Evolutionary conservation across 2,113 vertebrate genomes (phyloP).

Genomic region (Leptocoma aspasia): DNA sequence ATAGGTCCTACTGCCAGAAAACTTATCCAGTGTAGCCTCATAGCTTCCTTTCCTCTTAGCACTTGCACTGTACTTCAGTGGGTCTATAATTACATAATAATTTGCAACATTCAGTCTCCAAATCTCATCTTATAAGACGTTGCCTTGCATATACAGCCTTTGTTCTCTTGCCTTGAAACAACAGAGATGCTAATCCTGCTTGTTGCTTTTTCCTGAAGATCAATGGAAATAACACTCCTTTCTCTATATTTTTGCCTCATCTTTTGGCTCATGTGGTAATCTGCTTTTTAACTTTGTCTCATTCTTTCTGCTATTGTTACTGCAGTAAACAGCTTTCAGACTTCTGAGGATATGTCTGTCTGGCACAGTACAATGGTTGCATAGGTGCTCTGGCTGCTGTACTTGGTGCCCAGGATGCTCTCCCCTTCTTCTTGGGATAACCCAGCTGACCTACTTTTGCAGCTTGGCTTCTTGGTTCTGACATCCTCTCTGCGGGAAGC

Average conservation of each 20-base stretch:
- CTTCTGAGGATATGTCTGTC: neutral
- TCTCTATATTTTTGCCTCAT: neutral
- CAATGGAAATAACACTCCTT: neutral
- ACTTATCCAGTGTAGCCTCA: neutral
- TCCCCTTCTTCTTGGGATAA: neutral
- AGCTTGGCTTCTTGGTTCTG: neutral
- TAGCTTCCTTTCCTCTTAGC: neutral
- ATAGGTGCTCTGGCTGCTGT: fast-evolving
- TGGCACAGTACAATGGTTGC: fast-evolving
- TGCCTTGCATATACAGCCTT: neutral
- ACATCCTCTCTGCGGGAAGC: neutral
- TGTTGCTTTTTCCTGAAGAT: neutral
- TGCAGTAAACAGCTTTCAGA: neutral
- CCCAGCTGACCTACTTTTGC: neutral
- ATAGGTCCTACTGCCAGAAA: neutral
- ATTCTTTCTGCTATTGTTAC: neutral
- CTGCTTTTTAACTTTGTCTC: neutral
- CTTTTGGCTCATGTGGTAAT: neutral
- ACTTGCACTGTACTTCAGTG: neutral
- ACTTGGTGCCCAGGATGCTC: neutral
- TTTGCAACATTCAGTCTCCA: neutral
- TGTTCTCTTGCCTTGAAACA: neutral
- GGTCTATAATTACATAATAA: neutral
- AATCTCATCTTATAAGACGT: neutral
- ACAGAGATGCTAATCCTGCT: neutral